These are phyloP conservation scores for Nibea coibor DNA, from an alignment of 2,113 vertebrate species.

Conservation along the genomic window DNA sequence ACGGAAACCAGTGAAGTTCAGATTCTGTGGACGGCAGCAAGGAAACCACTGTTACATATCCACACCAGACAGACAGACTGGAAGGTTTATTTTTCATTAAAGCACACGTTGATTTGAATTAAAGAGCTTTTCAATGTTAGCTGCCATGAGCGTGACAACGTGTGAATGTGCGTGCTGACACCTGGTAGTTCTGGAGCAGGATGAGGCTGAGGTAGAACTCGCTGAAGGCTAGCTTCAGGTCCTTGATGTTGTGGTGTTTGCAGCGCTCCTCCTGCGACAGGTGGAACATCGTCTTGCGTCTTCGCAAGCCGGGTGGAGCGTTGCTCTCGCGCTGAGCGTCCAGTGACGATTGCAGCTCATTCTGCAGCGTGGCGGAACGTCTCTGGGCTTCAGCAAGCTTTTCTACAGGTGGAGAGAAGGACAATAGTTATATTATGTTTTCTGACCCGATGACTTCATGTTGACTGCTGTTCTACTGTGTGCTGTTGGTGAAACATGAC, in stretches of 20 bases:
- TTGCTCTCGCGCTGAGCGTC: conserved; percentile 94
- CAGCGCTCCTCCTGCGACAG: conserved; percentile 96
- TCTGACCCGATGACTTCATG: neutral
- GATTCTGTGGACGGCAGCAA: conserved; percentile 86
- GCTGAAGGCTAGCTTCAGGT: conserved; percentile 98
- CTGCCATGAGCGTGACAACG: neutral
- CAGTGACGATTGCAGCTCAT: conserved; percentile 95
- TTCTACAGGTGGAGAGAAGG: conserved; percentile 81
- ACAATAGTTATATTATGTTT: neutral
- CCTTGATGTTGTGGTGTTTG: conserved; percentile 96
- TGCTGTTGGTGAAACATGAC: neutral
- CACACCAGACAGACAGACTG: neutral
- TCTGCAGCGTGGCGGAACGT: conserved; percentile 94
- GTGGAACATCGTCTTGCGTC: conserved; percentile 93
- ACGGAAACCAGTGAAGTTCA: conserved; percentile 99
- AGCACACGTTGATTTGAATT: too few relatives aligned
- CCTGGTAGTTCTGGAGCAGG: conserved; percentile 99
- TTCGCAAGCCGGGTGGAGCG: conserved; percentile 85
- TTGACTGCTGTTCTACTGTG: neutral
- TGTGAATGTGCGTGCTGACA: conserved; percentile 50
- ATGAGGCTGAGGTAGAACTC: conserved; percentile 99
- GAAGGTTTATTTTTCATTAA: neutral
- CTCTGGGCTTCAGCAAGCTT: conserved; percentile 97
- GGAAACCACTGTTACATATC: neutral
- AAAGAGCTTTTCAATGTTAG: neutral